A percentile compares a stretch with the other conserved stretches of the same genome.
Evolutionary conservation across 2,797 vertebrate species (phyloP).

Genomic region (Microchirus variegatus): DNA sequence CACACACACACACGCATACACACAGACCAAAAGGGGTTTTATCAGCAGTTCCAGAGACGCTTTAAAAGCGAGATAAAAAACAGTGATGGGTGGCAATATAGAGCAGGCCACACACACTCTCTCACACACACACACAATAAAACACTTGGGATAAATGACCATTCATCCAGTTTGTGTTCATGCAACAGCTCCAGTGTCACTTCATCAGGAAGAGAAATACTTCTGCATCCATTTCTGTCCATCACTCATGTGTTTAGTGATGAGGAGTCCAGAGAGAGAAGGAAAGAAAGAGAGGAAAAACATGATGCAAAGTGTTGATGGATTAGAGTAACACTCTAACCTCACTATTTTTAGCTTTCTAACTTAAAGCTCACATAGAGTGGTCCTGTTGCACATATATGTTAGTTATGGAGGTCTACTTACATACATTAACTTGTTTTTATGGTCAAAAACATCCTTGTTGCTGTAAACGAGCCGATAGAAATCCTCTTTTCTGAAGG

Average conservation of each 20-base stretch:
- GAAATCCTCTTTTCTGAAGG: too few relatives aligned
- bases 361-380: too few relatives aligned
- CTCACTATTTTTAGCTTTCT: too few relatives aligned
- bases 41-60: constrained; percentile 43
- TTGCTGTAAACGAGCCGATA: too few relatives aligned
- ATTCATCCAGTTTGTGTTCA: constrained; percentile 55
- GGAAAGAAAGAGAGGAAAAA: too few relatives aligned
- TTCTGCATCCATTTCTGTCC: constrained; percentile 26
- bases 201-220: constrained; percentile 41
- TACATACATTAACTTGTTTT: too few relatives aligned
- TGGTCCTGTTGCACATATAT: too few relatives aligned
- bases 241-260: constrained; percentile 46
- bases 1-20: constrained; percentile 4
- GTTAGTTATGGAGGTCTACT: too few relatives aligned
- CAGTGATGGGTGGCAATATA: constrained; percentile 48
- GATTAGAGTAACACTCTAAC: not conserved
- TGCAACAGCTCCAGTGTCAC: constrained; percentile 41
- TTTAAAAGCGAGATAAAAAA: constrained; percentile 55
- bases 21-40: constrained; percentile 2
- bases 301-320: constrained; percentile 16
- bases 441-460: too few relatives aligned
- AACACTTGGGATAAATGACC: constrained; percentile 46
- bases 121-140: constrained; percentile 16
- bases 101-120: constrained; percentile 11
- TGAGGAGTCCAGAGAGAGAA: constrained; percentile 1